phyloP scores from a whole-genome alignment of 2,113 vertebrate species.

The Callocephalon fimbriatum region DNA sequence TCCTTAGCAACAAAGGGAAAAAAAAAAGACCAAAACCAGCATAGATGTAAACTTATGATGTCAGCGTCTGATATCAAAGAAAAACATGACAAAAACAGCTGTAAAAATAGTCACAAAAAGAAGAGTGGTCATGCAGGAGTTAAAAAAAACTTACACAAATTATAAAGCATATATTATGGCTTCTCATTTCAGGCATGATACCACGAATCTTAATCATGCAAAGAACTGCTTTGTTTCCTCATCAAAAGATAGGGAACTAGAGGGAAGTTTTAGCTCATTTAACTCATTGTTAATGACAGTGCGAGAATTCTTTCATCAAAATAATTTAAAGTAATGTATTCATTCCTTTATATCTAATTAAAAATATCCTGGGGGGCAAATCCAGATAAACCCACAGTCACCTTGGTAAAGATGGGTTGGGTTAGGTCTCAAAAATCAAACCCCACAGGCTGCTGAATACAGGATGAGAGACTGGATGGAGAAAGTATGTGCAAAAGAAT shows the following conservation, averaged over 20 bases:
- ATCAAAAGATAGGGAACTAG: slow-evolving; percentile 58
- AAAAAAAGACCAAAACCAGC: not conserved
- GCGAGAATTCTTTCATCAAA: slow-evolving; percentile 36
- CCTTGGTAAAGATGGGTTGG: not conserved
- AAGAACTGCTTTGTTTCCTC: slow-evolving; percentile 63
- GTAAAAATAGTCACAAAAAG: slow-evolving; percentile 8
- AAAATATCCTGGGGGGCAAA: slow-evolving; percentile 11
- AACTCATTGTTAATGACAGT: slow-evolving; percentile 47
- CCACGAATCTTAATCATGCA: slow-evolving; percentile 67
- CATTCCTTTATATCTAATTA: slow-evolving; percentile 47
- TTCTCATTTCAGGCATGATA: slow-evolving; percentile 51
- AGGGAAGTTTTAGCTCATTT: slow-evolving; percentile 43
- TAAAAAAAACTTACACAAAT: slow-evolving; percentile 45
- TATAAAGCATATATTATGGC: not conserved
- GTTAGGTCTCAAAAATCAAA: not conserved
- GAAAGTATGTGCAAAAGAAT: not conserved
- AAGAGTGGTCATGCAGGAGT: slow-evolving; percentile 13
- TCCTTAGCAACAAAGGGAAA: not conserved
- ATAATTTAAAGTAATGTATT: slow-evolving; percentile 55
- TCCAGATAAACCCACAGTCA: slow-evolving; percentile 25
- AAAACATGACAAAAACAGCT: slow-evolving; percentile 67
- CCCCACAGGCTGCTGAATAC: not conserved
- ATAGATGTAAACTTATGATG: not conserved
- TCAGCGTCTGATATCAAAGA: not conserved
- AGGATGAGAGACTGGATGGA: not conserved